A percentile compares a stretch with the other conserved stretches of the same genome.
Evolutionary conservation across 2,113 vertebrate species (phyloP).

Genomic region (Theropithecus gelada): DNA sequence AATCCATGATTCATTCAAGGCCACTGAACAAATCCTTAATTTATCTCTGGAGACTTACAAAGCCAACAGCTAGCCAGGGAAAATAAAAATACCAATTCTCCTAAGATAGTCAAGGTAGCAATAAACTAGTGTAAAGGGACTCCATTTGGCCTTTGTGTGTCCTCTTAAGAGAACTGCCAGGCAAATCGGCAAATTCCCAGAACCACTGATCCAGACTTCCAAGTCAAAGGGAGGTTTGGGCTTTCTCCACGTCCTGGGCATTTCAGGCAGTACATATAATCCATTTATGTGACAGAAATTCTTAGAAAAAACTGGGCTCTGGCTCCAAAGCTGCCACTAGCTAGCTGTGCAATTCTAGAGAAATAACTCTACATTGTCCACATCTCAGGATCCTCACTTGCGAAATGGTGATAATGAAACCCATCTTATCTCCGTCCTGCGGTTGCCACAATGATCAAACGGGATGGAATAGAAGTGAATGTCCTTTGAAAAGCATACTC

Average conservation of each 20-base stretch:
- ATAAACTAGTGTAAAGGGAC: background rate
- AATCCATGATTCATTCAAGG: background rate
- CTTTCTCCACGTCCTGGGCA: background rate
- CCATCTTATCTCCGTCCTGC: background rate
- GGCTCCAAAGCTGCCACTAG: background rate
- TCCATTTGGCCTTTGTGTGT: background rate
- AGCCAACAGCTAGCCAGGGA: background rate
- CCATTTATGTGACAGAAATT: constrained; percentile 27
- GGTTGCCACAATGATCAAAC: constrained; percentile 57
- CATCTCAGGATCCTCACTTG: background rate
- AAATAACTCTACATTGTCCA: background rate
- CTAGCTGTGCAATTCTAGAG: constrained; percentile 9
- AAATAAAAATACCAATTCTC: background rate
- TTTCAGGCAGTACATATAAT: background rate
- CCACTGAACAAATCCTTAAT: background rate
- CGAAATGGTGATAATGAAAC: constrained; percentile 37
- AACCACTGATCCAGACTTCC: background rate
- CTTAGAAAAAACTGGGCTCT: background rate
- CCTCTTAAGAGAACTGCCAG: background rate
- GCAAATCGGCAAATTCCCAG: background rate
- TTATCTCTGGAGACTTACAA: background rate
- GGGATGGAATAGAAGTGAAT: background rate
- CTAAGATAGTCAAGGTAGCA: background rate
- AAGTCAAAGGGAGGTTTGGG: background rate
- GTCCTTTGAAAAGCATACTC: constrained; percentile 38